Evolutionary conservation across 2,888 invertebrate genomes (phyloP), one percentile per base, ranked within the genome.

Genomic region (Apodemia mormo): DNA sequence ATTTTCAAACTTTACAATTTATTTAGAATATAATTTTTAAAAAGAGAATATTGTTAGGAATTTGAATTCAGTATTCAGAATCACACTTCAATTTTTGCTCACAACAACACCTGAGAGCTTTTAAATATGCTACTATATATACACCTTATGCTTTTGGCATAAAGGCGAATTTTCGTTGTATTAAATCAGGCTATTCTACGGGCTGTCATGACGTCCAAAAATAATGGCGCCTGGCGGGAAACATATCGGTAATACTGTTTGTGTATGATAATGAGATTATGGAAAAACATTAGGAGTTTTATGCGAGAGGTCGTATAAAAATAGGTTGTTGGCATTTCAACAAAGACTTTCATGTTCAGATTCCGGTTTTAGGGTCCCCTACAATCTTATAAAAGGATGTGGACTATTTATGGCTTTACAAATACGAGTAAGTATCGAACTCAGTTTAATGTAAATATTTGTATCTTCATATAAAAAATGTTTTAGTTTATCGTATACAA

Each of bases 21-120:
- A 52, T 52, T n/a, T 52, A 5, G 10, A 52, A n/a, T n/a, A 52
- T 40, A 43, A 66, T 49, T 72, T 22, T 70, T 70, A 73, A 75
- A 78, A 76, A 77, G 75, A 72, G 72, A 76, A 74, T 74, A 76
- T 71, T 76, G 76, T 79, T 77, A 74, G 72, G 74, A 76, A 78
- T 82, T 79, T 80, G 78, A 80, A 78, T 82, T 79, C 77, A 77
- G 77, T 77, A 81, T 84, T 83, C 77, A 76, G 79, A 84, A 83
- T 83, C 84, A 85, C 85, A 83, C 79, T 85, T 82, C 84, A 87
- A 87, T 86, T 88, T 83, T 85, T 85, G 79, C 82, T 81, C 77
- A 77, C 74, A 75, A 75, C 76, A 80, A 79, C 89, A 89, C 89
- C 89, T 90, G 89, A 77, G 85, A 79, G 84, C 75, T 70, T 76